Evolutionary conservation across 2,797 vertebrate genomes (phyloP), one percentile per base, ranked within the genome.

Genomic region (Pipistrellus pygmaeus): DNA sequence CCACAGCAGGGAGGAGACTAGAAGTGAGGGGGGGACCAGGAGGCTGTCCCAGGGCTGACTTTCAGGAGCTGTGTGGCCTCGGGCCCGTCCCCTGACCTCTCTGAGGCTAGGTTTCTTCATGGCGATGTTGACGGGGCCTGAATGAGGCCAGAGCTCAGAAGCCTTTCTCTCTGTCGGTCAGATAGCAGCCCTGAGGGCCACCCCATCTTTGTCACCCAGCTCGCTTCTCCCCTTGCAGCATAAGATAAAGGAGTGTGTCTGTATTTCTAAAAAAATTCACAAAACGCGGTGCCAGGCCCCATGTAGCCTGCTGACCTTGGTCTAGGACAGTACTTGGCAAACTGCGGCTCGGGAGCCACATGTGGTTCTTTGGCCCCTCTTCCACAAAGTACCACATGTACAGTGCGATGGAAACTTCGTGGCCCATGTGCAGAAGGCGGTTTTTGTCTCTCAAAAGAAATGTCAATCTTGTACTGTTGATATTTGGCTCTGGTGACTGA

Each of bases 1-100:
- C 2, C 0, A 0, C 0, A 0, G 30, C 4, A 2, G 32, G 5
- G 1, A 25, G 23, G 8, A 15, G 9, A 3, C 8, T 3, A 1
- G 15, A 85, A 17, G 32, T 4, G 25, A 85, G 35, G 10, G 1
- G 1, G 30, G 27, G 57, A 38, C 23, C 6, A 7, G 17, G 7
- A 69, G 18, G 14, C 0, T 5, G 15, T 30, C 60, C 32, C 27
- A 17, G 30, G 1, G 13, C n/a, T 8, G 38, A 25, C 8, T 8
- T 13, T 23, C 1, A 13, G 77, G 75, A 2, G 6, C 38, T 0
- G 0, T 0, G n/a, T 5, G 46, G 38, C 17, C 51, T 77, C 15
- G n/a, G 38, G 5, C 27, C 14, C 1, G 2, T 9, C 23, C 44
- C 25, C 48, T 17, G 18, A 18, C 11, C 20, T 88, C 13, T 27